Evolutionary conservation across 2,797 vertebrate species (phyloP).

Genomic region (Tenualosa thibaudeaui): DNA sequence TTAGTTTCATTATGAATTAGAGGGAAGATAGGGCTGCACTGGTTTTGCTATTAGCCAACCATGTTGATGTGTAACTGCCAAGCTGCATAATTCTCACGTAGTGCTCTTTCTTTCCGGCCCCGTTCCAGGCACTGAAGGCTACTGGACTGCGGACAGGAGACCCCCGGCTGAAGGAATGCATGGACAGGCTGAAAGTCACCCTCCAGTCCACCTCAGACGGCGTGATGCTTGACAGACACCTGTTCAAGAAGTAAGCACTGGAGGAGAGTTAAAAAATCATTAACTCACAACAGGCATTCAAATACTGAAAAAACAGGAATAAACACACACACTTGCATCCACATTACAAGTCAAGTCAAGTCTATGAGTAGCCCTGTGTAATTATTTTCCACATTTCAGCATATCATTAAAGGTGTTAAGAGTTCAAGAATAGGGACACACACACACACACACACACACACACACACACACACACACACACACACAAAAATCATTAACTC

Average conservation of each 20-base stretch:
- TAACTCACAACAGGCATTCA: background rate
- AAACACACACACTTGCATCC: background rate
- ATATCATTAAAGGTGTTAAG: background rate
- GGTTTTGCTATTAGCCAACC: background rate
- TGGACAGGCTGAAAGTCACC: slow-evolving; percentile 93
- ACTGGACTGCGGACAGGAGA: slow-evolving; percentile 93
- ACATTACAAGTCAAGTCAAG: background rate
- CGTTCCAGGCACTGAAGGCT: slow-evolving; percentile 87
- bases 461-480: background rate
- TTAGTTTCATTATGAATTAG: background rate
- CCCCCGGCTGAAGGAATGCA: slow-evolving; percentile 94
- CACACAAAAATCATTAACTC: background rate
- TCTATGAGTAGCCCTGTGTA: too few relatives aligned
- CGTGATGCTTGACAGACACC: slow-evolving; percentile 92
- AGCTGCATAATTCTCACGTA: background rate
- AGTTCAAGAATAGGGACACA: background rate
- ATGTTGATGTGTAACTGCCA: background rate
- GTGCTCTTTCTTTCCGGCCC: slow-evolving; percentile 1
- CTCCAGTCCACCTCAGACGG: slow-evolving; percentile 90
- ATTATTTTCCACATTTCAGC: background rate
- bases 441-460: background rate
- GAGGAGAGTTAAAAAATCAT: background rate
- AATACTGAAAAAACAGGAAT: background rate
- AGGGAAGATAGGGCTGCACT: background rate
- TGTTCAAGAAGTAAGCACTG: slow-evolving; percentile 91